Evolutionary conservation across 2,113 vertebrate genomes (phyloP).

Genomic region (Mustelus asterias): DNA sequence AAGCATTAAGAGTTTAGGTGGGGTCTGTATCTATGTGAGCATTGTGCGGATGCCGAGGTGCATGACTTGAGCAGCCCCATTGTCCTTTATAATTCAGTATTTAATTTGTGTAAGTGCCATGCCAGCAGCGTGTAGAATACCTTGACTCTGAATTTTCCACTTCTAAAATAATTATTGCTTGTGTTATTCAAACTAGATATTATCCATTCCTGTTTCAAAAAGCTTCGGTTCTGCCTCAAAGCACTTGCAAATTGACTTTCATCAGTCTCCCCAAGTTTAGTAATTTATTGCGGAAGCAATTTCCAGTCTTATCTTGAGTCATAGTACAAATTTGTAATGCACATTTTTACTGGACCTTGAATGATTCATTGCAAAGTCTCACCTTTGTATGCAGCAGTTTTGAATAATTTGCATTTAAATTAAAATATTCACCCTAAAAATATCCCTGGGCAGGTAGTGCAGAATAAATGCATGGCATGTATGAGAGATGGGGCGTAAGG

Average conservation of each 20-base stretch:
- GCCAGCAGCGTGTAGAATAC: neutral
- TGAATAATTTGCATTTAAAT: neutral
- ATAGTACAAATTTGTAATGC: neutral
- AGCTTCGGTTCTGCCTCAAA: neutral
- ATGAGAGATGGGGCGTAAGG: neutral
- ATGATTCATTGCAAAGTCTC: neutral
- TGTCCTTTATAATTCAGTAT: conserved; percentile 42
- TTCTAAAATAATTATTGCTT: neutral
- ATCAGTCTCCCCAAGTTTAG: neutral
- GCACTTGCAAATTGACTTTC: neutral
- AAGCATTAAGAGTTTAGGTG: neutral
- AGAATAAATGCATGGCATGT: neutral
- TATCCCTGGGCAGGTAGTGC: neutral
- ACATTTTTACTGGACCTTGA: neutral
- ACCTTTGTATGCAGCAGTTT: neutral
- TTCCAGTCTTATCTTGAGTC: neutral
- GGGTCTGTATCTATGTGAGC: conserved; percentile 38
- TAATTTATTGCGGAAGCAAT: neutral
- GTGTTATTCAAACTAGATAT: neutral
- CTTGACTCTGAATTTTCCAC: neutral
- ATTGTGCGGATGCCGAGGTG: conserved; percentile 37
- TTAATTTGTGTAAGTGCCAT: conserved; percentile 31
- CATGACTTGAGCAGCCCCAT: conserved; percentile 36
- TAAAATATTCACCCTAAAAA: neutral
- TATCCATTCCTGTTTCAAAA: neutral